phyloP scores from a whole-genome alignment of 2,797 vertebrate genomes.

The Naso thynnoides region DNA sequence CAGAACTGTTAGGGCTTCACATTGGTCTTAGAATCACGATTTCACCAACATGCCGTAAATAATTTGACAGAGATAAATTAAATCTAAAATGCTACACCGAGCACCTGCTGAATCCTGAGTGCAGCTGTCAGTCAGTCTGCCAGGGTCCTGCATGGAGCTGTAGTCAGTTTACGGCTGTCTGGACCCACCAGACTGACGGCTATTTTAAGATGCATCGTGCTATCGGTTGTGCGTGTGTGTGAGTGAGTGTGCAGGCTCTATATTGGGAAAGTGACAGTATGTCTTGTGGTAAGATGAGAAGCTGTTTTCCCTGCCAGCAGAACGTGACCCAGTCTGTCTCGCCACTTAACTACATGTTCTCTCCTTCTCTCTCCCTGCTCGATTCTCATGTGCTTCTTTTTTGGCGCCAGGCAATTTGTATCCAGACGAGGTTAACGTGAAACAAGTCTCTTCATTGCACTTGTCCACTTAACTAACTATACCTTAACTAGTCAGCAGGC shows the following conservation, averaged over 20 bases:
- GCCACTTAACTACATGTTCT: conserved; percentile 4
- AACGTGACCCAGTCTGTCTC: conserved; percentile 41
- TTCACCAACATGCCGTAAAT: not conserved
- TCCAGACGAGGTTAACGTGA: not conserved
- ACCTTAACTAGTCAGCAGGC: not conserved
- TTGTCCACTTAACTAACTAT: not conserved
- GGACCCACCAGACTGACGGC: conserved; percentile 14
- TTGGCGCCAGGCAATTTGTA: not conserved
- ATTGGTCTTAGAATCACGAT: not conserved
- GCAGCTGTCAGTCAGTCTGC: conserved; percentile 37
- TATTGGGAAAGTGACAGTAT: conserved; percentile 42
- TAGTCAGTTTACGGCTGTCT: conserved; percentile 3
- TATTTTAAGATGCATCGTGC: conserved; percentile 42
- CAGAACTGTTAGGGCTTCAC: not conserved
- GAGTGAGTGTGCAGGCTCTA: conserved; percentile 28
- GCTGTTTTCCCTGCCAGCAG: conserved; percentile 44
- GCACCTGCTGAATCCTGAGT: conserved; percentile 32
- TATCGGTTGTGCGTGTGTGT: conserved; percentile 15
- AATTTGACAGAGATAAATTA: conserved; percentile 1
- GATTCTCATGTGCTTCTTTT: not conserved
- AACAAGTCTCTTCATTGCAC: not conserved
- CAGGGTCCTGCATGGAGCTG: not conserved
- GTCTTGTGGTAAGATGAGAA: conserved; percentile 46
- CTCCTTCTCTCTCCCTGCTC: not conserved
- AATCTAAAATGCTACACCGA: not conserved